Conservation (phyloP, 2,797 vertebrate genomes). For the Oophaga sylvatica region DNA sequence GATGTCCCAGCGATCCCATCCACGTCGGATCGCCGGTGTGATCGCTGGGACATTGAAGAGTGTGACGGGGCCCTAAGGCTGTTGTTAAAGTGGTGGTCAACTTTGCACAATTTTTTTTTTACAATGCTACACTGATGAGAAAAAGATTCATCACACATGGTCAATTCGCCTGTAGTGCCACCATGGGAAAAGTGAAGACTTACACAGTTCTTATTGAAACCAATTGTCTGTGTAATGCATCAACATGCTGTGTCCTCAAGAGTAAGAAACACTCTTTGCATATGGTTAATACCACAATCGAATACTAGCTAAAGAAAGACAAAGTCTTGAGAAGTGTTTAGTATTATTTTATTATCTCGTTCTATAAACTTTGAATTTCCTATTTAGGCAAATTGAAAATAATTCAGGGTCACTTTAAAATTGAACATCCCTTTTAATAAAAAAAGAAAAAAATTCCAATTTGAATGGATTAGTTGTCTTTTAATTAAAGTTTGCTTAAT, state of each 20-base stretch:
- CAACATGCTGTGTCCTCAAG: not conserved
- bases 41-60: too few species aligned
- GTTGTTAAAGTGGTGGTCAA: too few species aligned
- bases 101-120: too few species aligned
- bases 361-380: not conserved
- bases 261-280: not conserved
- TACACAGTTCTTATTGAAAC: not conserved
- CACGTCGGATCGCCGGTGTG: too few species aligned
- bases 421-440: not conserved
- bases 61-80: too few species aligned
- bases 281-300: too few species aligned
- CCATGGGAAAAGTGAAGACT: not conserved
- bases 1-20: too few species aligned
- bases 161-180: not conserved
- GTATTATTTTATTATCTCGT: not conserved
- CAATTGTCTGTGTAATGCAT: not conserved
- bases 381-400: not conserved
- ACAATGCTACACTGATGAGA: too few species aligned
- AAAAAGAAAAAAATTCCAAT: conserved; percentile 9
- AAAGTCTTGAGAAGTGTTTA: not conserved
- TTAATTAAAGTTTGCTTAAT: conserved; percentile 48
- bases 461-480: conserved; percentile 37
- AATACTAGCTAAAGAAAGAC: not conserved
- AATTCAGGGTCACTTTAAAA: not conserved
- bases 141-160: too few species aligned